Evolutionary conservation across 1,140 invertebrate genomes (phyloP).

Genomic region (Procambarus virginalis): DNA sequence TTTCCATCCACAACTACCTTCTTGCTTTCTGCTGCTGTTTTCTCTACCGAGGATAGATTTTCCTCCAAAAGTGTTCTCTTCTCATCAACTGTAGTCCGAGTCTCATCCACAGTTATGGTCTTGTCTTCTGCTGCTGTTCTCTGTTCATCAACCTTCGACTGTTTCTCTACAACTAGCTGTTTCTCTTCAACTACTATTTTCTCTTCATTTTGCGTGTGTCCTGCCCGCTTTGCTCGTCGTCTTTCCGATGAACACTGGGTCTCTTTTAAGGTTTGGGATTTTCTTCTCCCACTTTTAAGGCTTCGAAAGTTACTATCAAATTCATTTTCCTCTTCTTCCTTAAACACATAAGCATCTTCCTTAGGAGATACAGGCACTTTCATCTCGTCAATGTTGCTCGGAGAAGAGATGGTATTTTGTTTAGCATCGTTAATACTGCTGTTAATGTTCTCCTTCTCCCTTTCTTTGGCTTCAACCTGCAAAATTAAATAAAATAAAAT

Average conservation of each 20-base stretch:
- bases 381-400: slow-evolving; percentile 14
- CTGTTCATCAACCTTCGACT: background rate
- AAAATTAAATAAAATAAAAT: slow-evolving; percentile 2
- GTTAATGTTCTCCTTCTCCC: slow-evolving; percentile 57
- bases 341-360: slow-evolving; percentile 68
- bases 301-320: slow-evolving; percentile 61
- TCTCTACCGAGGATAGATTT: no score
- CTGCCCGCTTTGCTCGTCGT: slow-evolving; percentile 17
- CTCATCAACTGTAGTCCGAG: background rate
- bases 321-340: slow-evolving; percentile 62
- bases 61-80: background rate
- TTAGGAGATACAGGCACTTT: slow-evolving; percentile 14
- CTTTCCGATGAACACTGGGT: slow-evolving; percentile 49
- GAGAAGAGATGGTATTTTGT: slow-evolving; percentile 1
- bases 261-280: slow-evolving; percentile 51
- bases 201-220: slow-evolving; percentile 4
- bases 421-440: slow-evolving; percentile 26
- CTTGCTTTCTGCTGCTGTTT: background rate
- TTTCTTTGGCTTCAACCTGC: slow-evolving; percentile 56
- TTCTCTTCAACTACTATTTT: background rate
- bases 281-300: slow-evolving; percentile 40
- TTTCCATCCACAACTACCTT: no score
- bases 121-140: background rate
- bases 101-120: background rate
- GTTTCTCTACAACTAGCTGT: background rate